Percentiles rank a stretch among this genome's conserved stretches.
Evolutionary conservation across 2,797 vertebrate species (phyloP).

Genomic region (Eulemur rubriventer): DNA sequence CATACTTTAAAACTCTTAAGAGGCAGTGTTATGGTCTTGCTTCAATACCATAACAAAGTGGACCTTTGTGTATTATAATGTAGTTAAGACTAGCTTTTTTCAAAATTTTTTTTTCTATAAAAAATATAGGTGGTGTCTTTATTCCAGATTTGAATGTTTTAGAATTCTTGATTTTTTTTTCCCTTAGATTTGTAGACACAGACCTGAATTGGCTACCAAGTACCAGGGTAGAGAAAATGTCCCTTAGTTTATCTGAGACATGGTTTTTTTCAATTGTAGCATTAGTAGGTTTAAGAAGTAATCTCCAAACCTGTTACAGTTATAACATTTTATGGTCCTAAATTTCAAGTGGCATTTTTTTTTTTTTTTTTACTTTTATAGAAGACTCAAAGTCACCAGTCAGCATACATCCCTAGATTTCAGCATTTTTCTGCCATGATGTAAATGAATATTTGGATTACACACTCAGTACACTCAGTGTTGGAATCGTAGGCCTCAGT

Average conservation of each 20-base stretch:
- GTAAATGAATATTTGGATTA: constrained; percentile 26
- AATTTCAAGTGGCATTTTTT: constrained; percentile 42
- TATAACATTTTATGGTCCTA: constrained; percentile 43
- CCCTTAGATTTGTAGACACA: not conserved
- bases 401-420: not conserved
- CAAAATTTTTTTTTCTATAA: not conserved
- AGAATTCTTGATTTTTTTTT: not conserved
- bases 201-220: not conserved
- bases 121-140: constrained; percentile 14
- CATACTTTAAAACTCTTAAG: not conserved
- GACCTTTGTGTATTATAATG: constrained; percentile 40
- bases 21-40: not conserved
- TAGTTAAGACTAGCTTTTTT: not conserved
- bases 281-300: not conserved
- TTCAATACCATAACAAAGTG: not conserved
- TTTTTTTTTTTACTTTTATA: constrained; percentile 10
- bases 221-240: not conserved
- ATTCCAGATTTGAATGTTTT: constrained; percentile 32
- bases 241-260: constrained; percentile 9
- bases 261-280: not conserved
- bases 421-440: constrained; percentile 17
- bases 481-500: not conserved
- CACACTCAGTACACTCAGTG: not conserved
- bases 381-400: not conserved
- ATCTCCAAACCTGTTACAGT: constrained; percentile 10